These are phyloP conservation scores for Centropristis striata DNA, from an alignment of 2,113 vertebrate genomes.

Conservation along the genomic window DNA sequence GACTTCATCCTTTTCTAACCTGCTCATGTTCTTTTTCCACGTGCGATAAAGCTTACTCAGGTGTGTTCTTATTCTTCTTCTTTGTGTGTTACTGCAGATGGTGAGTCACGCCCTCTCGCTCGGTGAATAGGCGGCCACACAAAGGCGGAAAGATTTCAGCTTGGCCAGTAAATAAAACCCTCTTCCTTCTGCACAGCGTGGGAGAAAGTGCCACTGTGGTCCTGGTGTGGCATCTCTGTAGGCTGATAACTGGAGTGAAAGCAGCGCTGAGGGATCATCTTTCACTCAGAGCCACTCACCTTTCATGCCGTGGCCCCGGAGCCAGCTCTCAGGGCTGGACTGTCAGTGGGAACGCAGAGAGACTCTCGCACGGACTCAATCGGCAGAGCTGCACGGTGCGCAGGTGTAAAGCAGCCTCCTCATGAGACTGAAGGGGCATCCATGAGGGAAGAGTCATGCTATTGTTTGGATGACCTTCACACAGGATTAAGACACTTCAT, in stretches of 20 bases:
- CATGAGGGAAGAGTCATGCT: conserved; percentile 47
- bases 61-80: conserved; percentile 35
- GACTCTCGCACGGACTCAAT: conserved; percentile 29
- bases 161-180: conserved; percentile 65
- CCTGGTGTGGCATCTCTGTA: conserved; percentile 58
- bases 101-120: conserved; percentile 68
- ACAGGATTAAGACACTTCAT: conserved; percentile 41
- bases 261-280: conserved; percentile 82
- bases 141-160: conserved; percentile 74
- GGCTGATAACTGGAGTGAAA: conserved; percentile 80
- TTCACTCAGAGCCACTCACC: conserved; percentile 81
- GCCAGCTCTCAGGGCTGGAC: conserved; percentile 45
- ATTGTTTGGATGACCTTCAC: conserved; percentile 51
- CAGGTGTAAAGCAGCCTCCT: conserved; percentile 44
- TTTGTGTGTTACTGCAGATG: conserved; percentile 80
- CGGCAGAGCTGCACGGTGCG: conserved; percentile 32
- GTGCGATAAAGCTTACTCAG: conserved; percentile 46
- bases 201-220: conserved; percentile 77
- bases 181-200: conserved; percentile 61
- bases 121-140: conserved; percentile 72
- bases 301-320: conserved; percentile 78
- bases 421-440: conserved; percentile 33
- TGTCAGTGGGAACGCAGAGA: conserved; percentile 57
- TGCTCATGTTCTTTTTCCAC: conserved; percentile 23
- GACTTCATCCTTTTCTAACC: conserved; percentile 10